These are phyloP conservation scores for Falco concolor DNA, from an alignment of 2,797 vertebrate species.

Conservation along the genomic window DNA sequence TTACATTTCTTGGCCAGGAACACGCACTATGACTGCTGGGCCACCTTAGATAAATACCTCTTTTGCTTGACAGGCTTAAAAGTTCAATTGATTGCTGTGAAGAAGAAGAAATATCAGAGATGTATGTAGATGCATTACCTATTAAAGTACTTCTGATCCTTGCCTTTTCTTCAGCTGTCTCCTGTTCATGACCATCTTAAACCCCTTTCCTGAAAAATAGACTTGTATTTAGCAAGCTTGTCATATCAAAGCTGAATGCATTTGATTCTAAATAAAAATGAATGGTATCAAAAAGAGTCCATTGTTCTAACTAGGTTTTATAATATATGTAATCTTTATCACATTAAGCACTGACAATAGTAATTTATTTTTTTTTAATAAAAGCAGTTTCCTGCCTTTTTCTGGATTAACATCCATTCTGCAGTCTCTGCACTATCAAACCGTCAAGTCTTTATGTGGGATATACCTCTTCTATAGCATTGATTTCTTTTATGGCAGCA, in stretches of 20 bases:
- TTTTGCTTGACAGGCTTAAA: slow-evolving; percentile 19
- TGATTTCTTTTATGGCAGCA: neutral
- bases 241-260: neutral
- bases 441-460: neutral
- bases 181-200: neutral
- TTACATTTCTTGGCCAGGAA: neutral
- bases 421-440: neutral
- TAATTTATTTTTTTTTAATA: neutral
- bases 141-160: neutral
- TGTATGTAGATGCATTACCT: neutral
- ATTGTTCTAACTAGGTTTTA: neutral
- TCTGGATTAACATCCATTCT: neutral
- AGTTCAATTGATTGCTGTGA: neutral
- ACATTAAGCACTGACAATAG: neutral
- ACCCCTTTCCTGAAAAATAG: neutral
- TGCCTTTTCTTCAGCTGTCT: neutral
- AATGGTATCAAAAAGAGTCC: neutral
- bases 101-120: slow-evolving; percentile 22
- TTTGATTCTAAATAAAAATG: neutral
- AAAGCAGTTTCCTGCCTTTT: neutral
- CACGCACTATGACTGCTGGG: neutral
- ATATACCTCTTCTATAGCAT: neutral
- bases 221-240: neutral
- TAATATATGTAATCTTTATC: neutral
- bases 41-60: neutral